phyloP scores from a whole-genome alignment of 2,888 invertebrate genomes.

The Agriopis aurantiaria region DNA sequence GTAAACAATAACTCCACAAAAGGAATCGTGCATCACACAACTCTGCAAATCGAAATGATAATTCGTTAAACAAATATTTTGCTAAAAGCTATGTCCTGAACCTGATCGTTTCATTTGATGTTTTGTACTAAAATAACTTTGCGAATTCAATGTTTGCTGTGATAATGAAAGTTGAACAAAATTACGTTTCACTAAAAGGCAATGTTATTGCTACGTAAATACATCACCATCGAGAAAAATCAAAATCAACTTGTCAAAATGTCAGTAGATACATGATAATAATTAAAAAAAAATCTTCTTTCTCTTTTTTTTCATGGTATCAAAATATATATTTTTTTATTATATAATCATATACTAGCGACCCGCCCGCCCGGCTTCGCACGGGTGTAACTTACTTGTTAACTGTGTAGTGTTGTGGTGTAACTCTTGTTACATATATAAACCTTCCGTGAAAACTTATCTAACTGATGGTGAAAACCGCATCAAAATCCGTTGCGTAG shows the following conservation, averaged over 20 bases:
- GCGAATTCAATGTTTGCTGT: constrained; percentile 21
- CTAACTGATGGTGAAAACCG: too few relatives aligned
- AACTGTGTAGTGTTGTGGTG: too few relatives aligned
- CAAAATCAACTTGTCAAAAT: too few relatives aligned
- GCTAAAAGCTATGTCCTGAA: constrained; percentile 43
- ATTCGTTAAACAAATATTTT: constrained; percentile 66
- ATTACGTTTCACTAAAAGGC: too few relatives aligned
- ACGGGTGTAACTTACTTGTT: too few relatives aligned
- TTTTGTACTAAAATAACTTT: constrained; percentile 45
- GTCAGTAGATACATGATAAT: too few relatives aligned
- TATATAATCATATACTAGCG: constrained; percentile 9
- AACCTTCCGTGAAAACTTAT: too few relatives aligned
- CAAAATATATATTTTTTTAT: constrained; percentile 18
- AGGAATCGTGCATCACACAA: constrained; percentile 61
- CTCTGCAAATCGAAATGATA: constrained; percentile 52
- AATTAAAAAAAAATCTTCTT: background rate
- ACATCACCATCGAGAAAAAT: too few relatives aligned
- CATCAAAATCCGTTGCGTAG: too few relatives aligned
- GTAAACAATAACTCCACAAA: constrained; percentile 45
- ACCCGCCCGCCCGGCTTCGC: too few relatives aligned
- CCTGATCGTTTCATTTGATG: constrained; percentile 67
- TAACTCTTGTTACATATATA: too few relatives aligned
- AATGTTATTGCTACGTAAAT: too few relatives aligned
- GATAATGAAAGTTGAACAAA: background rate
- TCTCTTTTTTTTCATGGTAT: background rate